Conservation (phyloP, 92 coral and sea anemone genomes). For the Ricordea florida region DNA sequence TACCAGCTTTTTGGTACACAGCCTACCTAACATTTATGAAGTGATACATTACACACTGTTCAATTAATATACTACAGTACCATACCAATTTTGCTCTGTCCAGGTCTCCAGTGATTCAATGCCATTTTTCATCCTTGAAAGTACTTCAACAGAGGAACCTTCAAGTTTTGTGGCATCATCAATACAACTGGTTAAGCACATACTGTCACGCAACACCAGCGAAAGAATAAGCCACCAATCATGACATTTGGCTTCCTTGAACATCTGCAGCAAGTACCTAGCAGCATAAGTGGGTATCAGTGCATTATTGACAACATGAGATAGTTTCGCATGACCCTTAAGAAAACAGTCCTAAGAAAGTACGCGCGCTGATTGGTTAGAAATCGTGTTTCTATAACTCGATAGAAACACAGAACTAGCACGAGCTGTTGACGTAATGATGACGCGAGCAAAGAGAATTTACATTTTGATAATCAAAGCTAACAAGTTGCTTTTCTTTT, state of each 20-base stretch:
- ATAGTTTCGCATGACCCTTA: too few relatives aligned
- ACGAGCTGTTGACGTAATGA: too few relatives aligned
- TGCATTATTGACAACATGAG: too few relatives aligned
- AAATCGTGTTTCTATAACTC: too few relatives aligned
- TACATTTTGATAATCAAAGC: too few relatives aligned
- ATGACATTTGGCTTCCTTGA: constrained; percentile 88
- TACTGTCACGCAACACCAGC: constrained; percentile 85
- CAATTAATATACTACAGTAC: neutral
- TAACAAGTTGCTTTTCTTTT: too few relatives aligned
- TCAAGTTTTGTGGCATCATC: constrained; percentile 62
- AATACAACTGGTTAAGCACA: constrained; percentile 74
- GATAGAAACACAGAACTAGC: too few relatives aligned
- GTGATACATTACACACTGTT: too few relatives aligned
- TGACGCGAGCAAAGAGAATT: too few relatives aligned
- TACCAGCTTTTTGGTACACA: neutral
- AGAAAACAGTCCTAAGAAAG: too few relatives aligned
- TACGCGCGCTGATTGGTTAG: too few relatives aligned
- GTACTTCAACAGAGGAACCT: constrained; percentile 68
- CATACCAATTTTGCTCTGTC: constrained; percentile 96
- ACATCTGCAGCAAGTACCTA: constrained; percentile 81
- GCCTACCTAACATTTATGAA: neutral
- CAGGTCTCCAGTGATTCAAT: constrained; percentile 80
- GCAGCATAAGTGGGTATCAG: too few relatives aligned
- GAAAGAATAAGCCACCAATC: constrained; percentile 95
- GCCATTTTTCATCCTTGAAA: constrained; percentile 84